Evolutionary conservation across 2,113 vertebrate species (phyloP).

Genomic region (Semicossyphus pulcher): DNA sequence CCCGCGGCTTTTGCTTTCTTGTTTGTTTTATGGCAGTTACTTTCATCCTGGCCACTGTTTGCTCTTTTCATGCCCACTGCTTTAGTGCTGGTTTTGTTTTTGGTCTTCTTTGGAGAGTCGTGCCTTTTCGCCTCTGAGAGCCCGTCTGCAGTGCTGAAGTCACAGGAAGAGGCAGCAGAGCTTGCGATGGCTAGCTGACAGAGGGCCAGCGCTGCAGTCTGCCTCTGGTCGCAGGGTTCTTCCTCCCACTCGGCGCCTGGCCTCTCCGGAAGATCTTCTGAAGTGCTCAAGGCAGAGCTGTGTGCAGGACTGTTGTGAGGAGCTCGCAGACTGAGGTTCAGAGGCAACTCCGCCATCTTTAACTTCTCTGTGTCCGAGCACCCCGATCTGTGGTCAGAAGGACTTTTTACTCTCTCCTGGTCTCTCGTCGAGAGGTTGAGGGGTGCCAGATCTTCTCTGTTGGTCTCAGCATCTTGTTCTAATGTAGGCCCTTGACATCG

Average conservation of each 20-base stretch:
- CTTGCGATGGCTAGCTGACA: constrained; percentile 92
- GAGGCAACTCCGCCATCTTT: constrained; percentile 83
- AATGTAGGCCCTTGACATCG: constrained; percentile 15
- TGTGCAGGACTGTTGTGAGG: constrained; percentile 55
- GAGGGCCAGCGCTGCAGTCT: constrained; percentile 93
- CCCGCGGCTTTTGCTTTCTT: constrained; percentile 82
- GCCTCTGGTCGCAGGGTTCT: constrained; percentile 90
- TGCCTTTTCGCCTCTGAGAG: neutral
- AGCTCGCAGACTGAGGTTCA: constrained; percentile 92
- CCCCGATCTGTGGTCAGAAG: constrained; percentile 18
- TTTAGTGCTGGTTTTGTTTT: constrained; percentile 57
- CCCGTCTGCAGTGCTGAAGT: constrained; percentile 3
- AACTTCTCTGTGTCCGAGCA: constrained; percentile 12
- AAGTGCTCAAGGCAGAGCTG: neutral
- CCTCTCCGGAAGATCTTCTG: constrained; percentile 10
- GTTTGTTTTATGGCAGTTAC: constrained; percentile 79
- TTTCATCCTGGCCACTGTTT: constrained; percentile 71
- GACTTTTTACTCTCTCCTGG: constrained; percentile 49
- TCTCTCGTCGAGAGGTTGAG: constrained; percentile 93
- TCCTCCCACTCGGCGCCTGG: constrained; percentile 57
- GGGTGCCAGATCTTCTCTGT: constrained; percentile 77
- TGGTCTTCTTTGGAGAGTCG: constrained; percentile 1
- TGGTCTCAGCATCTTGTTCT: constrained; percentile 50
- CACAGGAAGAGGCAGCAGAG: constrained; percentile 56
- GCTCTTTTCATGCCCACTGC: constrained; percentile 84